Base-by-base conservation (phyloP, 2,113 vertebrate genomes). In the Apaloderma vittatum region DNA sequence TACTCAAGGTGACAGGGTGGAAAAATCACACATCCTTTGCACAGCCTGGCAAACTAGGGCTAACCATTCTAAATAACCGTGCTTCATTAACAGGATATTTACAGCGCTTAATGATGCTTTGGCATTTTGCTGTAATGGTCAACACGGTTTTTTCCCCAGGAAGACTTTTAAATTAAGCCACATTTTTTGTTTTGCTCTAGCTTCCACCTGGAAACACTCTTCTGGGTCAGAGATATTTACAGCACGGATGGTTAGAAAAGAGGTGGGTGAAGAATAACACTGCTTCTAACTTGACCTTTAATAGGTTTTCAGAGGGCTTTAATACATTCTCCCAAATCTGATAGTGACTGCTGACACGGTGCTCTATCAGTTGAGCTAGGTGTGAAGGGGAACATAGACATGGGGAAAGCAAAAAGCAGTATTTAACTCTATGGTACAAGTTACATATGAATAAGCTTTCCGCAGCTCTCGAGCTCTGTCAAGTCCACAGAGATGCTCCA, bases 181-280 rank as follows among this genome's bases (percentile, higher is more conserved):
- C 88, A 40, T 74, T 72, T 93, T 94, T 94, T 94, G 62, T n/a
- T 91, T 93, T 92, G 54, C 46, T 51, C 34, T 72, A 74, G n/a
- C 58, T 82, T 94, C 57, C 49, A 72, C 45, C 54, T 75, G 70
- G 40, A 84, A 96, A 86, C 17, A 10, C 9, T 82, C 54, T 89
- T 78, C 58, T 83, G 67, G 63, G 88, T 91, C 76, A 86, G 67
- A 88, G 71, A 94, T 95, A 94, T 92, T 94, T 97, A 86, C 76
- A 81, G 51, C 32, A 22, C 1, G 17, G 40, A 75, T 81, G 36
- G 51, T 71, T 92, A 87, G 72, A 71, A 88, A 94, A 81, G 32
- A 91, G 49, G 19, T 1, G 4, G 46, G 40, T 67, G 58, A 96
- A 89, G 86, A 91, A 92, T 81, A 96, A 86, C 36, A 48, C 61